These are phyloP conservation scores for Rapana venosa DNA, from an alignment of 2,888 invertebrate species.

Conservation along the genomic window DNA sequence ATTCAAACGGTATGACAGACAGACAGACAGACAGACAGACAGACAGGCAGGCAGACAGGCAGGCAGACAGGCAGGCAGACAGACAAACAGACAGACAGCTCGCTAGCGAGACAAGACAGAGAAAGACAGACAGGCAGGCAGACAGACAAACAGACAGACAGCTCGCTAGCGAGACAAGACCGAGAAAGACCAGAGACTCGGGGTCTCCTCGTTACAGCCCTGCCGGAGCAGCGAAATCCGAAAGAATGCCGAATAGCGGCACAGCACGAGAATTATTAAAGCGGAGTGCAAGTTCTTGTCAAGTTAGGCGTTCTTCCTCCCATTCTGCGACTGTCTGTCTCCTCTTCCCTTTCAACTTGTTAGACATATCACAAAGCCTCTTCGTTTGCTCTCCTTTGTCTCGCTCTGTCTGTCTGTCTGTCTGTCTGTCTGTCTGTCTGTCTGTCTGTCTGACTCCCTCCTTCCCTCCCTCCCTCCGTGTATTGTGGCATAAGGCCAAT, in stretches of 20 bases:
- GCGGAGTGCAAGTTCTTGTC: conserved; percentile 18
- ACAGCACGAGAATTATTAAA: conserved; percentile 1
- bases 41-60: no score
- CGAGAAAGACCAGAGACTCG: background rate
- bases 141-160: background rate
- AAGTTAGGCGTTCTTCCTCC: conserved; percentile 14
- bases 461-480: background rate
- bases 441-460: background rate
- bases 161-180: background rate
- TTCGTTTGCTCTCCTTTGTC: background rate
- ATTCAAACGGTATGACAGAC: no score
- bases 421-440: background rate
- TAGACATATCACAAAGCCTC: conserved; percentile 8
- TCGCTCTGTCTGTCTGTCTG: background rate
- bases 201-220: background rate
- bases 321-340: conserved; percentile 1
- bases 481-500: no score
- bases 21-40: no score
- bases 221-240: background rate
- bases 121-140: no score
- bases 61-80: no score
- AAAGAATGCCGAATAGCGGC: background rate
- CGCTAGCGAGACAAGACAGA: no score
- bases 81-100: no score
- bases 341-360: conserved; percentile 18